Evolutionary conservation across 2,797 vertebrate genomes (phyloP).

Genomic region (Hapalemur alaotrensis): DNA sequence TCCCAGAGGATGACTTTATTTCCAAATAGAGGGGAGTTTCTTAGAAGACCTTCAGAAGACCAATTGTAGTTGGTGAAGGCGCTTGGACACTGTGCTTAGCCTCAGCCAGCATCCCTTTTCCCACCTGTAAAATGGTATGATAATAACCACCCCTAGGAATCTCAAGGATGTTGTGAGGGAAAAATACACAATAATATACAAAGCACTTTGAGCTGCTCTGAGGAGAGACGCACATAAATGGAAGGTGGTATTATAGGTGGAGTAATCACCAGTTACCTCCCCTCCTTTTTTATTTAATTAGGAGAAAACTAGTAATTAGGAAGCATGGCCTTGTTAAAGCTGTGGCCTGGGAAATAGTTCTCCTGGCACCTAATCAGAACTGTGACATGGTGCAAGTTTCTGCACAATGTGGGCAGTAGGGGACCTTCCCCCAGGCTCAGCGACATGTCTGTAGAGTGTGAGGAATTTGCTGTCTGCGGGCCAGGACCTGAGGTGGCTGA

Average conservation of each 20-base stretch:
- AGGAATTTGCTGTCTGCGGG: conserved; percentile 33
- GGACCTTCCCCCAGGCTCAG: conserved; percentile 36
- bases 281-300: conserved; percentile 72
- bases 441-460: not conserved
- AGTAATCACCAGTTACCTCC: conserved; percentile 40
- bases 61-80: not conserved
- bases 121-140: conserved; percentile 65
- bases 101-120: conserved; percentile 44
- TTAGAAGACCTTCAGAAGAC: not conserved
- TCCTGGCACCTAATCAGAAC: conserved; percentile 59
- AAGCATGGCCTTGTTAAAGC: conserved; percentile 68
- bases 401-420: not conserved
- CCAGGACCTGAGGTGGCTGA: not conserved
- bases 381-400: conserved; percentile 49
- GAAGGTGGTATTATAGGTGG: conserved; percentile 42
- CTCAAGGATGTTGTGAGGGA: not conserved
- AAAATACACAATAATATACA: conserved; percentile 19
- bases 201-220: conserved; percentile 49
- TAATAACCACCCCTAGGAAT: conserved; percentile 57
- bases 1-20: conserved; percentile 1
- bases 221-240: conserved; percentile 70
- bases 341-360: conserved; percentile 66
- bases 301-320: conserved; percentile 74
- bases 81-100: not conserved
- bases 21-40: not conserved